Conservation (phyloP, 2,888 invertebrate species). For the Thelaira solivaga region DNA sequence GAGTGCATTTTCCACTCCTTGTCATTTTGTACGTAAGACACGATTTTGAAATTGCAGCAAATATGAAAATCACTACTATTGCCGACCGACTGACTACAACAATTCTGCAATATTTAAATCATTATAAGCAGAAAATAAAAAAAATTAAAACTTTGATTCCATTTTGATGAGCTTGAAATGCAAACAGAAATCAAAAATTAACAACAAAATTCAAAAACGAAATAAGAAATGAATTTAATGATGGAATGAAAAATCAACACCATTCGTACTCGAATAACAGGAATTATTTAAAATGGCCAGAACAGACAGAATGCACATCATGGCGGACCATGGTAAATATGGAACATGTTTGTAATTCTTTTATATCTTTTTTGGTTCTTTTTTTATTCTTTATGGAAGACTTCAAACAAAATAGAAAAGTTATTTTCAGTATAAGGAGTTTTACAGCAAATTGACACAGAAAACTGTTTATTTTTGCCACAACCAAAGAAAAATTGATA, state of each 20-base stretch:
- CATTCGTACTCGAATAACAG: conserved; percentile 16
- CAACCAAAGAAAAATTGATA: conserved; percentile 34
- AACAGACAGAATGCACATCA: not conserved
- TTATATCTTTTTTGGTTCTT: not conserved
- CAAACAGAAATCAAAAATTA: conserved; percentile 52
- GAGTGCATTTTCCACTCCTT: conserved; percentile 6
- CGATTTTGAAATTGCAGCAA: conserved; percentile 50
- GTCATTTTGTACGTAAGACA: conserved; percentile 31
- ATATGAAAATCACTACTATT: conserved; percentile 37
- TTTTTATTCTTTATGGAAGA: not conserved
- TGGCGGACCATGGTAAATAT: conserved; percentile 3
- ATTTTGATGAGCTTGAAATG: conserved; percentile 54
- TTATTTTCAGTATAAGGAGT: conserved; percentile 8
- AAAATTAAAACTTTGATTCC: conserved; percentile 28
- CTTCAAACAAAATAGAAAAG: too few species aligned
- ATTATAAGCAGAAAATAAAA: conserved; percentile 15
- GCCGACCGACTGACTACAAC: conserved; percentile 4
- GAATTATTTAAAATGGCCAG: conserved; percentile 36
- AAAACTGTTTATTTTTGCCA: conserved; percentile 9
- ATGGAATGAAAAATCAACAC: conserved; percentile 48
- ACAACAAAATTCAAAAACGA: conserved; percentile 32
- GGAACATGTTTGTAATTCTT: conserved; percentile 32
- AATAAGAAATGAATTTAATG: conserved; percentile 41
- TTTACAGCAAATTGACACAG: conserved; percentile 51
- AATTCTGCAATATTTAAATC: conserved; percentile 19